Evolutionary conservation across 1,140 invertebrate species (phyloP).

Genomic region (Drusus annulatus): DNA sequence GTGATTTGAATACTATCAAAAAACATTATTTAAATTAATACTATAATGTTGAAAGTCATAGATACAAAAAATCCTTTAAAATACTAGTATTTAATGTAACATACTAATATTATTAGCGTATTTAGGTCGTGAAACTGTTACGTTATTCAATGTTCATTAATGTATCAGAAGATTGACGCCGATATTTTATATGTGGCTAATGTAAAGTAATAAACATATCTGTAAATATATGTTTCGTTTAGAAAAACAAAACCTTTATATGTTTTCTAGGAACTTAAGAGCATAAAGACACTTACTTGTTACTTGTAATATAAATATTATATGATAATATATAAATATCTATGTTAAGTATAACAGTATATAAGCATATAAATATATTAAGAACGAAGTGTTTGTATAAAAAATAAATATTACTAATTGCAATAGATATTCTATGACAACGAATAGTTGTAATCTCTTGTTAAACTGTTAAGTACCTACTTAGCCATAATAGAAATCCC

Average conservation of each 20-base stretch:
- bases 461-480: not conserved
- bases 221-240: not conserved
- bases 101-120: too few relatives aligned
- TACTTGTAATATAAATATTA: not conserved
- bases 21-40: too few relatives aligned
- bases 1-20: too few relatives aligned
- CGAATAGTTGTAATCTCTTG: conserved; percentile 29
- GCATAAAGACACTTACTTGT: too few relatives aligned
- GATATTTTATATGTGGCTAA: not conserved
- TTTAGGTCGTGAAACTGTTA: too few relatives aligned
- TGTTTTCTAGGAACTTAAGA: too few relatives aligned
- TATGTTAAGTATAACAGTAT: conserved; percentile 19
- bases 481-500: too few relatives aligned
- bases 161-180: not conserved
- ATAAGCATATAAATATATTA: not conserved
- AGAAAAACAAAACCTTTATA: too few relatives aligned
- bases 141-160: too few relatives aligned
- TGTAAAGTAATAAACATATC: conserved; percentile 14
- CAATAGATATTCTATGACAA: conserved; percentile 40
- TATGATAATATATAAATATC: not conserved
- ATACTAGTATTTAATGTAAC: not conserved
- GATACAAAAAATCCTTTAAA: conserved; percentile 9
- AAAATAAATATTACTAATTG: conserved; percentile 14
- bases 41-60: not conserved
- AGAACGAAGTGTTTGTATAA: conserved; percentile 4